A percentile compares a stretch with the other conserved stretches of the same genome.
These are phyloP conservation scores for Leucophenga varia DNA, from an alignment of 1,140 invertebrate genomes.

Conservation along the genomic window DNA sequence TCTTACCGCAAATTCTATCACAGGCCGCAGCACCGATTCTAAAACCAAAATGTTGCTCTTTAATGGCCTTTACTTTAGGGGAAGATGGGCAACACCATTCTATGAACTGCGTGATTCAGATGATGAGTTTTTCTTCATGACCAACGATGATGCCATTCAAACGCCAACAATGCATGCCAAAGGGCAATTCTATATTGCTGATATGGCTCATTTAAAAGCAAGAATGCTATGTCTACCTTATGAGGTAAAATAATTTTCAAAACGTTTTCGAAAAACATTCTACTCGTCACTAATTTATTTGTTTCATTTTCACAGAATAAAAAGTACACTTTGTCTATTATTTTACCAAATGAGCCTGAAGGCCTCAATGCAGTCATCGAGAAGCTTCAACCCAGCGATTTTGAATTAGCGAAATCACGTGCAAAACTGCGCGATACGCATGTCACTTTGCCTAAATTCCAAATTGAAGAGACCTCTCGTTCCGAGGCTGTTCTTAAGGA, in stretches of 20 bases:
- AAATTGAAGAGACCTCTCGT: slow-evolving; percentile 47
- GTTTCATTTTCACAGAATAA: slow-evolving; percentile 57
- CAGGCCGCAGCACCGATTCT: slow-evolving; percentile 30
- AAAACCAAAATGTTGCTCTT: slow-evolving; percentile 64
- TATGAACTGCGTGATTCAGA: slow-evolving; percentile 43
- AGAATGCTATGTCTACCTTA: slow-evolving; percentile 63
- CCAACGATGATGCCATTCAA: slow-evolving; percentile 60
- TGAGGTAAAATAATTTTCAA: slow-evolving; percentile 7
- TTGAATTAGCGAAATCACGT: slow-evolving; percentile 21
- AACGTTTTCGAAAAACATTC: no score
- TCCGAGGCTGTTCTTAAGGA: slow-evolving; percentile 45
- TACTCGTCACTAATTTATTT: no score
- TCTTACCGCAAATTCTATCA: slow-evolving; percentile 51
- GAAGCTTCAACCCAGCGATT: slow-evolving; percentile 37
- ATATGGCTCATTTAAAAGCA: slow-evolving; percentile 60
- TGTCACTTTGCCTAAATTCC: slow-evolving; percentile 46
- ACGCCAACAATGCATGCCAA: slow-evolving; percentile 61
- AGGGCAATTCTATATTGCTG: slow-evolving; percentile 59
- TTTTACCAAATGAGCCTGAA: slow-evolving; percentile 60
- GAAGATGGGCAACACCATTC: slow-evolving; percentile 49
- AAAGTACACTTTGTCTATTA: slow-evolving; percentile 60
- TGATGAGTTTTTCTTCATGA: slow-evolving; percentile 62
- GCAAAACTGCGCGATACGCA: slow-evolving; percentile 30
- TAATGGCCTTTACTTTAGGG: slow-evolving; percentile 66
- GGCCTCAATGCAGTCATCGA: slow-evolving; percentile 56